Conservation (phyloP, 37 sponge, comb jelly and placozoan genomes). For the Spongilla lacustris region DNA sequence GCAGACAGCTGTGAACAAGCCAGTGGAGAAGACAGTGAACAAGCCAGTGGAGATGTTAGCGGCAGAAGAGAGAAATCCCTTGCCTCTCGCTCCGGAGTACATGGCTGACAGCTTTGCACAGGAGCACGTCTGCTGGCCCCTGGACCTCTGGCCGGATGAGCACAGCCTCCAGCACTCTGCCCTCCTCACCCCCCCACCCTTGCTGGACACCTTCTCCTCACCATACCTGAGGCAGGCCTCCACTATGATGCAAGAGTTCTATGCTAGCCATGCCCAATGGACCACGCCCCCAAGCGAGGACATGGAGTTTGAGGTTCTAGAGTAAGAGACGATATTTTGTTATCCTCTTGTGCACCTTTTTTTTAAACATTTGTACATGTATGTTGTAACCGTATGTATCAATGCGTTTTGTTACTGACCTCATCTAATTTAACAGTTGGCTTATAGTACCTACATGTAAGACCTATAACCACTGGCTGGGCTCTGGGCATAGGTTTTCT, state of each 20-base stretch:
- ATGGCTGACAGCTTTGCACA: not conserved
- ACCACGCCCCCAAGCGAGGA: not conserved
- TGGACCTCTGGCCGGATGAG: conserved; percentile 18
- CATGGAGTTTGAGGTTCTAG: not conserved
- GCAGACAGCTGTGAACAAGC: not conserved
- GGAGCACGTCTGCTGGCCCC: conserved; percentile 2
- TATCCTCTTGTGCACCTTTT: not conserved
- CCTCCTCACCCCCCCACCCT: conserved; percentile 12
- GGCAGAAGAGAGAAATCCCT: not conserved
- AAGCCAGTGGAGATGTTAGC: not conserved
- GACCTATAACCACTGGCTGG: no score
- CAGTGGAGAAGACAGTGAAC: not conserved
- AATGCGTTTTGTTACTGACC: no score
- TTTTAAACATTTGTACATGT: no score
- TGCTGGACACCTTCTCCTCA: not conserved
- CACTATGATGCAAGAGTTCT: not conserved
- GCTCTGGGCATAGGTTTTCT: no score
- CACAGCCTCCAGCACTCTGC: conserved; percentile 3
- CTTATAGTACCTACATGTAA: no score
- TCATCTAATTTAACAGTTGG: no score
- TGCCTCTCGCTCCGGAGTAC: not conserved
- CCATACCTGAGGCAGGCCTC: not conserved
- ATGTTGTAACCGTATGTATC: no score
- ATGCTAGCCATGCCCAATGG: not conserved
- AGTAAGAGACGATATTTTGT: not conserved